These are phyloP conservation scores for Hippolais icterina DNA, from an alignment of 2,113 vertebrate species.

Conservation along the genomic window DNA sequence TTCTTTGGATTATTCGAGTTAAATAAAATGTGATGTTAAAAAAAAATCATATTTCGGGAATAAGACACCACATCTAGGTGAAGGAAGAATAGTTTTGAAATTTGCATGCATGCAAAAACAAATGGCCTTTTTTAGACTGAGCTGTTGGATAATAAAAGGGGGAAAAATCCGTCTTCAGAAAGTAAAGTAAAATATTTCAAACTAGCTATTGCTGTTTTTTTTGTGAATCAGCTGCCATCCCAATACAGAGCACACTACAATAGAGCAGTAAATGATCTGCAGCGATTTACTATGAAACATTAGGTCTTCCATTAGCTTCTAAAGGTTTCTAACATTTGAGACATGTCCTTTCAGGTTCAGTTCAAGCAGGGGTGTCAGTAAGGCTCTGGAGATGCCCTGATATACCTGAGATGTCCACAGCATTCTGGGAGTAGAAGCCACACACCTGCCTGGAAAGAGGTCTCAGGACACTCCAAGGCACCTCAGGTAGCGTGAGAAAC, in stretches of 20 bases:
- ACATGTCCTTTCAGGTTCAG: neutral
- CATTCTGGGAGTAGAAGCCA: neutral
- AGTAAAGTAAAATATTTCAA: neutral
- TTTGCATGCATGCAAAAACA: neutral
- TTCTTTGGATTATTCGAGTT: neutral
- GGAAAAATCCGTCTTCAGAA: neutral
- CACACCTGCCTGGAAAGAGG: accelerated
- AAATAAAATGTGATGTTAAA: neutral
- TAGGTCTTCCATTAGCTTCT: neutral
- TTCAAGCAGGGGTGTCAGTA: neutral
- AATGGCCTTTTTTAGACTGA: neutral
- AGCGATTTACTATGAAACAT: neutral
- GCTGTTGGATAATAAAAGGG: neutral
- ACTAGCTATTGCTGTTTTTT: neutral
- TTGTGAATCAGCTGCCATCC: neutral
- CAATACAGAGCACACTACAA: neutral
- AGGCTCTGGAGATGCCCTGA: neutral
- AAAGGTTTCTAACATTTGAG: neutral
- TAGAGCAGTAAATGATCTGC: neutral
- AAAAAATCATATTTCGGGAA: neutral
- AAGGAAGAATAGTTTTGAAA: neutral
- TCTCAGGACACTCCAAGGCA: neutral
- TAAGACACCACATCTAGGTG: neutral
- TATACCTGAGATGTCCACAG: neutral
- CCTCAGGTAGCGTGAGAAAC: neutral